phyloP scores from a whole-genome alignment of 2,888 invertebrate species.

The Cheilosia variabilis region DNA sequence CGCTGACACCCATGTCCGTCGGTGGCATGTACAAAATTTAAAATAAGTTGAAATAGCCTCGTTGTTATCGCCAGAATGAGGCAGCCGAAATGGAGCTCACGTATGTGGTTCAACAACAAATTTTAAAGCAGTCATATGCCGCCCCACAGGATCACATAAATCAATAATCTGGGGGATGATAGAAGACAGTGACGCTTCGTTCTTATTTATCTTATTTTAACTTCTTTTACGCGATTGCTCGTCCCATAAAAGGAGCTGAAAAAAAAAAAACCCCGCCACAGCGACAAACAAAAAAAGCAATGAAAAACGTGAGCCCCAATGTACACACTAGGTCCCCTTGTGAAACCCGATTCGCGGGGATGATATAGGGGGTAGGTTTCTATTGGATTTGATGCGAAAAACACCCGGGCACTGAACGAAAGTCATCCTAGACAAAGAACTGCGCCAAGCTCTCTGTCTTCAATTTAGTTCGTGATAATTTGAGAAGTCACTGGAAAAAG shows the following conservation, averaged over 20 bases:
- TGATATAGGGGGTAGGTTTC: conserved; percentile 8
- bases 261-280: neutral
- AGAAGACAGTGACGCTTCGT: neutral
- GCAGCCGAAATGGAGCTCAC: conserved; percentile 13
- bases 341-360: conserved; percentile 7
- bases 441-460: conserved; percentile 19
- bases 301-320: conserved; percentile 54
- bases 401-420: conserved; percentile 31
- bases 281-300: conserved; percentile 31
- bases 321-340: neutral
- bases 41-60: conserved; percentile 39
- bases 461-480: conserved; percentile 71
- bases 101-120: conserved; percentile 43
- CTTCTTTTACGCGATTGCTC: conserved; percentile 20
- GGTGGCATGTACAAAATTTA: neutral
- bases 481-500: conserved; percentile 70
- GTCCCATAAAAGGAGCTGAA: conserved; percentile 18
- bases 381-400: conserved; percentile 32
- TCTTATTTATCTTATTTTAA: conserved; percentile 31
- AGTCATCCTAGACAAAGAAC: conserved; percentile 45
- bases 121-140: conserved; percentile 33
- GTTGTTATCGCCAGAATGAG: conserved; percentile 6
- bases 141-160: conserved; percentile 43
- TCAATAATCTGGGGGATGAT: conserved; percentile 28
- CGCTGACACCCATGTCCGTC: neutral